Evolutionary conservation across 2,113 vertebrate species (phyloP), one percentile per base, ranked within the genome.

Genomic region (Columba livia): DNA sequence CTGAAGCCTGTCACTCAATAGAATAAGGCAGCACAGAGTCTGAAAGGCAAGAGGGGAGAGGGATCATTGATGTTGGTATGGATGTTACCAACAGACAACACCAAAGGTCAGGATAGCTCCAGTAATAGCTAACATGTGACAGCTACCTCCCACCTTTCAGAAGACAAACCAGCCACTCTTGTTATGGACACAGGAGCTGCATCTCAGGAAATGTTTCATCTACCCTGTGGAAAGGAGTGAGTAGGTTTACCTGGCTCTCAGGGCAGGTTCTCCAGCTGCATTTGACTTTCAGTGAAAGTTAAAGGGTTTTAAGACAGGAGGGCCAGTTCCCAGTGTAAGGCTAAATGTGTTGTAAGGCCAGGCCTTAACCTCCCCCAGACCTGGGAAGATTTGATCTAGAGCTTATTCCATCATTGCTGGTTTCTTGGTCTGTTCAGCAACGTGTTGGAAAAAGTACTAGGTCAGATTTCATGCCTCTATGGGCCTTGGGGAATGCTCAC

Each of bases 371-470:
- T 47, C 21, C 18, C 31, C 40, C 32, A 47, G 25, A 47, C 38
- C 31, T 34, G 29, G 40, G 34, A 38, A 29, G 38, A 21, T 61
- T 60, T 80, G 50, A 78, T 4, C 1, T 73, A 20, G 16, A 40
- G 17, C 25, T 44, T 15, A 11, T 79, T 84, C 20, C 48, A 12
- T 42, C 2, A 1, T 71, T 78, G 38, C 26, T 18, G 20, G 53
- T 36, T 81, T 88, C 12, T 71, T 2, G 0, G 4, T 91, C 36
- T 36, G 21, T 20, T 36, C 48, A 47, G 62, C 38, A 69, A 40
- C 0, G 0, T 67, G 24, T 17, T 72, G 32, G 57, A 53, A 53
- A 79, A 82, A 74, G 40, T n/a, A 65, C 47, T 50, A 29, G 8
- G 11, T 67, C 34, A 1, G 2, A 25, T 50, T 81, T 74, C 14